Evolutionary conservation across 2,888 invertebrate genomes (phyloP).

Genomic region (Bursaphelenchus okinawaensis): DNA sequence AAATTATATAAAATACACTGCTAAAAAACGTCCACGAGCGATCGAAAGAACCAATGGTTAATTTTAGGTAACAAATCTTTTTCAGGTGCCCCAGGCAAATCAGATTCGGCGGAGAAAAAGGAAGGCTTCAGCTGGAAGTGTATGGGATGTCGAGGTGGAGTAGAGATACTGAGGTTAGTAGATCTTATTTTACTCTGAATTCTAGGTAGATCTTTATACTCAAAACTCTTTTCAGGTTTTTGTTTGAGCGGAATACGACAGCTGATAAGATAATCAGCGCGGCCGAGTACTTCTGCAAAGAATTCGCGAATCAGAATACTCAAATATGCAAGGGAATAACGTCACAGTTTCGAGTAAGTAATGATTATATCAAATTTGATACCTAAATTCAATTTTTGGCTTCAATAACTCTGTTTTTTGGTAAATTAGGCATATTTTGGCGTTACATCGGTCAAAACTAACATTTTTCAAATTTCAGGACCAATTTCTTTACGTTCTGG

Average conservation of each 20-base stretch:
- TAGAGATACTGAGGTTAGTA: constrained; percentile 25
- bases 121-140: constrained; percentile 25
- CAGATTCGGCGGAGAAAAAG: not conserved
- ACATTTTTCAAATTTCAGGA: constrained; percentile 35
- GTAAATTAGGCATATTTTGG: not conserved
- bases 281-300: constrained; percentile 43
- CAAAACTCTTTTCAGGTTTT: not conserved
- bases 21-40: too few species aligned
- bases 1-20: too few species aligned
- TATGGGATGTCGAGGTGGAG: constrained; percentile 27
- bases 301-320: constrained; percentile 43
- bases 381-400: not conserved
- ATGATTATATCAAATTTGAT: too few species aligned
- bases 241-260: constrained; percentile 39
- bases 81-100: not conserved
- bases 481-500: constrained; percentile 52
- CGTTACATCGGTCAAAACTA: not conserved
- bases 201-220: not conserved
- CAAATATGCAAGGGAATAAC: constrained; percentile 51
- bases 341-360: constrained; percentile 45
- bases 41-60: not conserved
- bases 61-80: not conserved
- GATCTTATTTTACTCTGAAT: constrained; percentile 2
- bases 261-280: constrained; percentile 39
- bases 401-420: not conserved